A percentile compares a stretch with the other conserved stretches of the same genome.
These are phyloP conservation scores for Temnothorax ravouxi DNA, from an alignment of 2,888 invertebrate genomes.

Conservation along the genomic window DNA sequence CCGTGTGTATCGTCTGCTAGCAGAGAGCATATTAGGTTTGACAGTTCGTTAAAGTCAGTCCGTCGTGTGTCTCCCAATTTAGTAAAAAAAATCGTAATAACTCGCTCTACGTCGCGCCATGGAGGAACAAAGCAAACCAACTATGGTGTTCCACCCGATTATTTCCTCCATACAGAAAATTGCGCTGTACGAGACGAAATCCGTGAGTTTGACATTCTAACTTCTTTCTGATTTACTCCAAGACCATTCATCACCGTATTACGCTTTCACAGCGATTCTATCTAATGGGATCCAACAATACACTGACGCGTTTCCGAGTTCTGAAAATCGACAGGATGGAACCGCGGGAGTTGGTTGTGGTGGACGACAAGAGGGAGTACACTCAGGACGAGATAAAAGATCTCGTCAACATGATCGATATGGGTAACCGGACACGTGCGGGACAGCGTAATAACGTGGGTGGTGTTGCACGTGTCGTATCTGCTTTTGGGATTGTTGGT, in stretches of 20 bases:
- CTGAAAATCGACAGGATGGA: constrained; percentile 97
- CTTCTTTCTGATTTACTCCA: not conserved
- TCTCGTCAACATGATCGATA: constrained; percentile 92
- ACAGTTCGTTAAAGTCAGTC: no score
- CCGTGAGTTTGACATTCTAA: constrained; percentile 88
- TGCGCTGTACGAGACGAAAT: constrained; percentile 97
- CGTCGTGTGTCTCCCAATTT: not conserved
- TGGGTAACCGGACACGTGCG: constrained; percentile 89
- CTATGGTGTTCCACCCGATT: constrained; percentile 92
- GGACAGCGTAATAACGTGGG: constrained; percentile 87
- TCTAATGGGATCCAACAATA: constrained; percentile 98
- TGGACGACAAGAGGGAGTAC: constrained; percentile 97
- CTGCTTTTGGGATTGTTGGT: constrained; percentile 98
- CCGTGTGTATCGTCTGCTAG: not conserved
- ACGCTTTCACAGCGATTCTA: constrained; percentile 92
- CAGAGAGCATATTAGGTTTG: no score
- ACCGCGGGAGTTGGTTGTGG: constrained; percentile 92
- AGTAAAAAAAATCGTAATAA: not conserved
- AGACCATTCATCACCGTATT: constrained; percentile 35
- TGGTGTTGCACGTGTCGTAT: constrained; percentile 92
- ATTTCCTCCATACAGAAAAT: constrained; percentile 97
- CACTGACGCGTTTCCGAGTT: constrained; percentile 95
- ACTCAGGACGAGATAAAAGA: constrained; percentile 95
- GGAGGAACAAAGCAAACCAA: constrained; percentile 79
- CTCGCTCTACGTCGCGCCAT: constrained; percentile 63